A percentile compares a stretch with the other conserved stretches of the same genome.
Conservation (phyloP, 2,797 vertebrate genomes). For the Hippocampus kuda region DNA sequence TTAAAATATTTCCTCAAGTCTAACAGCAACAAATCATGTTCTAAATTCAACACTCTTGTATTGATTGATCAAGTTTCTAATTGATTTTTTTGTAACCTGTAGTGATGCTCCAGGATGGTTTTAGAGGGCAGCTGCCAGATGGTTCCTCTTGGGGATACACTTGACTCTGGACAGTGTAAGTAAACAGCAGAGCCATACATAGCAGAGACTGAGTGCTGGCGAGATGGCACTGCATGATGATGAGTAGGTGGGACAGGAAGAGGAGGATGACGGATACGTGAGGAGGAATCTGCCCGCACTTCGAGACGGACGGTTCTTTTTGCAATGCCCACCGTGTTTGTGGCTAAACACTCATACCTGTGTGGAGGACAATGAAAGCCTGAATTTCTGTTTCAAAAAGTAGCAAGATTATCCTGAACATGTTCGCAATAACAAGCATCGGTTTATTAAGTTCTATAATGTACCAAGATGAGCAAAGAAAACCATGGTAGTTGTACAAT, state of each 20-base stretch:
- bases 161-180: slow-evolving; percentile 70
- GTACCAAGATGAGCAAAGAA: background rate
- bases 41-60: background rate
- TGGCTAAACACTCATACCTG: slow-evolving; percentile 67
- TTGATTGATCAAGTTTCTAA: slow-evolving; percentile 5
- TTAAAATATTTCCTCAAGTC: slow-evolving; percentile 20
- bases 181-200: slow-evolving; percentile 71
- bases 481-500: background rate
- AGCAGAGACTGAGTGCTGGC: slow-evolving; percentile 61
- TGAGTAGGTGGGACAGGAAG: slow-evolving; percentile 30
- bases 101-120: slow-evolving; percentile 60
- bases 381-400: background rate
- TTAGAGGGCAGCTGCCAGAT: slow-evolving; percentile 71
- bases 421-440: background rate
- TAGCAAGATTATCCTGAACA: background rate
- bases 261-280: slow-evolving; percentile 32
- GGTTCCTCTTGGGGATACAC: slow-evolving; percentile 54
- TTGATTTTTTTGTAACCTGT: slow-evolving; percentile 53
- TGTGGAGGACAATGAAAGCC: slow-evolving; percentile 3
- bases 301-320: slow-evolving; percentile 62
- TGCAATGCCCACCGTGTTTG: slow-evolving; percentile 62
- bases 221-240: slow-evolving; percentile 39
- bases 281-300: slow-evolving; percentile 44
- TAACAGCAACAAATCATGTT: slow-evolving; percentile 2
- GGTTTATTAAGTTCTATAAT: background rate